Conservation (phyloP, 64 coral and sea anemone species). For the Stylophora pistillata region DNA sequence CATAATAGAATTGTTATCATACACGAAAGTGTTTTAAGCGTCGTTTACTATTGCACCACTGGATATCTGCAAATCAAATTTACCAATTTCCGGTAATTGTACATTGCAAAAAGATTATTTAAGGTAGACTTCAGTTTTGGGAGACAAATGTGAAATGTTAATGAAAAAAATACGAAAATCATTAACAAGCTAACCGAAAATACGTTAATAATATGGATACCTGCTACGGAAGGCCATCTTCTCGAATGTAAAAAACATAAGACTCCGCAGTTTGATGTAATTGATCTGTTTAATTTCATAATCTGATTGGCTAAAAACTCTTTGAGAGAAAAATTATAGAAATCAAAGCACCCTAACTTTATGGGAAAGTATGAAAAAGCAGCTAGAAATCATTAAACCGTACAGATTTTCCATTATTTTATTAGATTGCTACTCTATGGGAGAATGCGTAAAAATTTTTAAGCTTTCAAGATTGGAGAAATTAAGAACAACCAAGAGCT, state of each 20-base stretch:
- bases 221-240: too few relatives aligned
- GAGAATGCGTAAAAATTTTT: too few relatives aligned
- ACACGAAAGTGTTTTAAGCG: background rate
- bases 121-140: background rate
- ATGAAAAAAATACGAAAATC: background rate
- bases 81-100: background rate
- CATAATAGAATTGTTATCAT: background rate
- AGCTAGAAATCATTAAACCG: too few relatives aligned
- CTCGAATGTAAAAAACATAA: too few relatives aligned
- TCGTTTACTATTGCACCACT: background rate
- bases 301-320: background rate
- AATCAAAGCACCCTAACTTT: background rate
- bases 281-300: background rate
- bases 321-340: background rate
- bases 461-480: too few relatives aligned
- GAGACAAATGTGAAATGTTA: background rate
- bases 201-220: too few relatives aligned
- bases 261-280: background rate
- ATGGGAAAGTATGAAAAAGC: background rate
- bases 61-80: background rate
- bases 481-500: too few relatives aligned
- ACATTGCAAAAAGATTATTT: background rate
- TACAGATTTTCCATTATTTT: too few relatives aligned
- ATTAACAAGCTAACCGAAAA: background rate
- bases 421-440: too few relatives aligned